Evolutionary conservation across 2,888 invertebrate species (phyloP), one percentile per base, ranked within the genome.

Genomic region (Drosophila neonasuta): DNA sequence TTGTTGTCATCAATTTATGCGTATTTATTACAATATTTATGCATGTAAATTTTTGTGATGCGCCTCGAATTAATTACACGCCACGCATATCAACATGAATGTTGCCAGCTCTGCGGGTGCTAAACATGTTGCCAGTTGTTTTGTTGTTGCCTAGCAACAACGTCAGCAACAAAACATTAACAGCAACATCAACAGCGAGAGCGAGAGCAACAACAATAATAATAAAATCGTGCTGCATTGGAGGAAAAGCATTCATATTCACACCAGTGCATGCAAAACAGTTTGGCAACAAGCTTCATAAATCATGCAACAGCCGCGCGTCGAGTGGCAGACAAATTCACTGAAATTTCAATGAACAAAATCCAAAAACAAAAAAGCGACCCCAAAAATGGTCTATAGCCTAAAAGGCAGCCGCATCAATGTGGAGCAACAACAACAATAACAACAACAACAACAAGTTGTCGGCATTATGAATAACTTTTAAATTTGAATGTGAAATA

Each of bases 391-490:
- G 67, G 54, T 49, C 29, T 73, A 24, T 24, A 61, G 79, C 69
- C 76, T 63, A 68, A 82, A 79, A 71, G 73, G 66, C 66, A 55
- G 82, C 73, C 74, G 76, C 82, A 77, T 79, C 76, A 82, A 85
- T 71, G 64, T 85, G 71, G 82, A 85, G 85, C 85, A 52, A 45
- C 39, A 71, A 44, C 66, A 71, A 44, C 61, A 61, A 61, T 61
- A 58, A 67, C 74, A 73, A 74, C 66, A 71, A 44, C 61, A 61
- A 61, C 63, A 58, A 67, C 74, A 73, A 74, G 77, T 72, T 68
- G 79, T 76, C 80, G 81, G 80, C 83, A 83, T 85, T 83, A 83
- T 83, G 83, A 83, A 83, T 83, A 85, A 83, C 86, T 83, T 83
- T 80, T 63, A 71, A 80, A 83, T 83, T 82, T 85, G 83, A 85